These are phyloP conservation scores for Reticulitermes lucifugus DNA, from an alignment of 2,888 invertebrate genomes.

Conservation along the genomic window DNA sequence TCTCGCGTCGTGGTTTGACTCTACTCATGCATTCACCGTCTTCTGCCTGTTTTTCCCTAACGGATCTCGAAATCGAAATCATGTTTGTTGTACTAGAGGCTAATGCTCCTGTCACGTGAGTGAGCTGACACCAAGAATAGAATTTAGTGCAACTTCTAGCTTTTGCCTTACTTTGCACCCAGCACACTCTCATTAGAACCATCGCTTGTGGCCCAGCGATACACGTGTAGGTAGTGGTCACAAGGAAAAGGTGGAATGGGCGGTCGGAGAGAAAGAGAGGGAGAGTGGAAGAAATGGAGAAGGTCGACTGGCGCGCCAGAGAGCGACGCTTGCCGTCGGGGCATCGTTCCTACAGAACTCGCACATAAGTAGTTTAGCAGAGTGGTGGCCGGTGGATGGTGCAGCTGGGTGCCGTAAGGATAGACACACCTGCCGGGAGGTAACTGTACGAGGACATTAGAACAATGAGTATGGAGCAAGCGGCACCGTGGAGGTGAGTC, in stretches of 20 bases:
- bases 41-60: too few relatives aligned
- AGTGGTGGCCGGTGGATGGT: slow-evolving; percentile 27
- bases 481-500: slow-evolving; percentile 32
- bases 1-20: too few relatives aligned
- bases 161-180: not conserved
- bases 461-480: slow-evolving; percentile 7
- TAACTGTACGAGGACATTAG: not conserved
- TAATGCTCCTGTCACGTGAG: too few relatives aligned
- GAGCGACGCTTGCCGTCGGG: slow-evolving; percentile 16
- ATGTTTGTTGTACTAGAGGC: too few relatives aligned
- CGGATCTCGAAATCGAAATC: too few relatives aligned
- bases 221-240: not conserved
- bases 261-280: not conserved
- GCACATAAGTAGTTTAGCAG: not conserved
- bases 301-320: not conserved
- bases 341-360: not conserved
- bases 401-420: not conserved
- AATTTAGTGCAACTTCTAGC: too few relatives aligned
- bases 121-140: too few relatives aligned
- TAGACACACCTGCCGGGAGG: not conserved
- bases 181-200: not conserved
- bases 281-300: not conserved
- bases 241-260: not conserved
- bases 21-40: too few relatives aligned
- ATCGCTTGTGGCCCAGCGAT: not conserved